Base-by-base conservation (phyloP, 2,113 vertebrate genomes). In the Xerus inauris region DNA sequence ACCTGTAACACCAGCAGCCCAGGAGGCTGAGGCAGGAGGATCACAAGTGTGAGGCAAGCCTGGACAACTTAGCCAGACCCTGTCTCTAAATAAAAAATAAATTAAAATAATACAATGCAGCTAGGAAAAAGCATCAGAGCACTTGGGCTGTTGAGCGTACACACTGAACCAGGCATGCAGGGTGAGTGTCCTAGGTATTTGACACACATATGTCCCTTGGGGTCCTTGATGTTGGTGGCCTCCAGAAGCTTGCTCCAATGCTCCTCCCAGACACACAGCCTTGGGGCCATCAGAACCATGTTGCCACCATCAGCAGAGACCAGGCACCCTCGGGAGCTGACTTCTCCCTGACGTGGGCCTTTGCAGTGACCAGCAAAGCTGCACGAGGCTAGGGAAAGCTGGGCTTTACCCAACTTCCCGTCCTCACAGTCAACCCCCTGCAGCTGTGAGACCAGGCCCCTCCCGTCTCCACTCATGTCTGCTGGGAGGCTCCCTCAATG, bases 261-360 rank as follows among this genome's bases (percentile, higher is more conserved):
- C 69, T 67, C 19, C 20, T 8, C 26, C 32, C 8, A 4, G 2
- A 38, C 4, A 0, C 22, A 7, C 28, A 4, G 40, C 20, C 8
- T 28, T 16, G 13, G 84, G 84, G 12, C 80, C 38, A 42, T n/a
- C 86, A 72, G 54, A 64, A 73, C 82, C 38, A 32, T 28, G 7
- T 5, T 6, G 47, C 38, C 47, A 2, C 67, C 26, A 0, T 6
- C 54, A 59, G 51, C 6, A 38, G 87, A 40, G 35, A 35, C 7
- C n/a, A 1, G 54, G 59, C 19, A 30, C 22, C 38, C 45, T 49
- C n/a, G 19, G 12, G 1, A 65, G 10, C 20, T 2, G 57, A 10
- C 19, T 3, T 3, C 40, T 45, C 11, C 49, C 42, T 5, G 22
- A 30, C 5, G 22, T 5, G 32, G n/a, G 7, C 35, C 75, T 73